Base-by-base conservation (phyloP, 2,888 invertebrate genomes). In the Tenthredo livida region DNA sequence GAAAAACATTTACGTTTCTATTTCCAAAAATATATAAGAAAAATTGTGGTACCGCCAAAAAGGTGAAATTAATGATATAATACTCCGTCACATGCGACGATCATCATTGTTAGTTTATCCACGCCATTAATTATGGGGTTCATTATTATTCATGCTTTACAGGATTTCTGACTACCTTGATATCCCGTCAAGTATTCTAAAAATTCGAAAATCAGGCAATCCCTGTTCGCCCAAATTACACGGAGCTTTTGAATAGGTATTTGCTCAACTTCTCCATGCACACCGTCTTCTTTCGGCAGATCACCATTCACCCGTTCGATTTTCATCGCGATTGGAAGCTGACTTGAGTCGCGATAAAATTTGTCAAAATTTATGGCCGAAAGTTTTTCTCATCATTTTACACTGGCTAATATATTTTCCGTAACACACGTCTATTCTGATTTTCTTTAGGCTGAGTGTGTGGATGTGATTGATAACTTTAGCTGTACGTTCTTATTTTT, bases 141-240 rank as follows among this genome's bases (percentile, higher is more conserved):
- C 4, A 33, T 33, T n/a, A 25, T 80, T 0, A 33, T 58, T 58
- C 3, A 17, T 10, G 4, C 21, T 25, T 1, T 50, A 29, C 37
- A 37, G 15, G 4, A 15, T 37, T 58, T 33, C n/a, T 1, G 17
- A 33, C 61, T 70, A 95, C 95, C 95, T 94, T 95, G 94, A 90
- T 94, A 93, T 29, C 93, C 92, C 29, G 94, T 94, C 37, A 95
- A 90, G 89, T 94, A 94, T 87, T 93, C 90, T 78, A 95, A 89
- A 88, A 94, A 95, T 83, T 94, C 94, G 2, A 92, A 91, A 86
- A 94, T 93, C 33, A 93, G 88, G 86, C 93, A 93, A 70, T 93
- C 90, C 85, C 91, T 90, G 37, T 90, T 89, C 1, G 88, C 90
- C 94, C 93, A 94, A 12, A 90, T 89, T 43, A 90, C 88, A 86